These are phyloP conservation scores for Babylonia areolata DNA, from an alignment of 1,140 invertebrate genomes.

Conservation along the genomic window DNA sequence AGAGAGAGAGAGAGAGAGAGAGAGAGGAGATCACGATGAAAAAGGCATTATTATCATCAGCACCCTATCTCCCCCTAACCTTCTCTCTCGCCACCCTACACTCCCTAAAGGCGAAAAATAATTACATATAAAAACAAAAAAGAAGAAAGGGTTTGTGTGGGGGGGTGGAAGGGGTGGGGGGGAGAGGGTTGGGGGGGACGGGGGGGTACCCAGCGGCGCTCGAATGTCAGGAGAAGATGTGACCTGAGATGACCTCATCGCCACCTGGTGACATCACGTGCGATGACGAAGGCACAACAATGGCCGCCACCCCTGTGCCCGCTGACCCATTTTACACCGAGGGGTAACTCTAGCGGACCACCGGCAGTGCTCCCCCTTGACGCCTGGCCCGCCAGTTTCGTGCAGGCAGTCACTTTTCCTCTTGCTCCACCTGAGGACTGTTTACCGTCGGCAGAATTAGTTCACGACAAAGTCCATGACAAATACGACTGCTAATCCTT, in stretches of 20 bases:
- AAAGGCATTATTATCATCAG: too few relatives aligned
- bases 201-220: not conserved
- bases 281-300: constrained; percentile 12
- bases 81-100: not conserved
- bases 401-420: constrained; percentile 12
- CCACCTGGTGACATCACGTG: constrained; percentile 14
- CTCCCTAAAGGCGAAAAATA: not conserved
- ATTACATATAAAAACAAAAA: too few relatives aligned
- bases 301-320: constrained; percentile 17
- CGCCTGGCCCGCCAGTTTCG: not conserved
- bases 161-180: too few relatives aligned
- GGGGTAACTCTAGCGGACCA: constrained; percentile 1
- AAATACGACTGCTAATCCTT: too few relatives aligned
- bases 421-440: not conserved
- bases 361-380: constrained; percentile 19
- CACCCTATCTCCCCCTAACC: not conserved
- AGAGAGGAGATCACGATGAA: not conserved
- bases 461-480: too few relatives aligned
- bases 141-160: too few relatives aligned
- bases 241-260: constrained; percentile 7
- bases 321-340: constrained; percentile 14
- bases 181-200: too few relatives aligned
- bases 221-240: not conserved
- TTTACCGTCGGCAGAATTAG: too few relatives aligned
- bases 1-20: not conserved